Percentiles rank a stretch among this genome's conserved stretches.
phyloP scores from a whole-genome alignment of 2,888 invertebrate species.

The Cryptocephalus moraei region DNA sequence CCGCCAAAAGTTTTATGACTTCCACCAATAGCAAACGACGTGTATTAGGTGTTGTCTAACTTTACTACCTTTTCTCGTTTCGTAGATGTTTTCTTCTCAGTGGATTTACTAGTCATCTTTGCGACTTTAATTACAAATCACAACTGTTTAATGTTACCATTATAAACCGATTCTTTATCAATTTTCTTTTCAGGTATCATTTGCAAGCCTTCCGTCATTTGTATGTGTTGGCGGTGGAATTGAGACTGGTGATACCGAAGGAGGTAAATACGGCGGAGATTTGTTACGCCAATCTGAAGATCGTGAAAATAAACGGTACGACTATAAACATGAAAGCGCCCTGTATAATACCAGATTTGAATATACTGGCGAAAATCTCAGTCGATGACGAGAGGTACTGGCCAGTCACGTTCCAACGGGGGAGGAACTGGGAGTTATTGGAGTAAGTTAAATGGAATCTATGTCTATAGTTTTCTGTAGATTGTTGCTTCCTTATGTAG shows the following conservation, averaged over 20 bases:
- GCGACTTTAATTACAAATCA: too few relatives aligned
- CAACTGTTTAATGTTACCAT: too few relatives aligned
- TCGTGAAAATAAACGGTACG: conserved; percentile 40
- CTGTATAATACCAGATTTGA: conserved; percentile 74
- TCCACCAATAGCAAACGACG: too few relatives aligned
- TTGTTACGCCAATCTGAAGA: conserved; percentile 71
- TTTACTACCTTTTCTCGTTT: too few relatives aligned
- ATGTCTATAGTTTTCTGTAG: too few relatives aligned
- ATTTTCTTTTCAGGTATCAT: conserved; percentile 62
- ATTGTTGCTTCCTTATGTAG: too few relatives aligned
- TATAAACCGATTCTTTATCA: too few relatives aligned
- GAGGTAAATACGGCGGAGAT: conserved; percentile 72
- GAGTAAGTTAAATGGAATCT: conserved; percentile 49
- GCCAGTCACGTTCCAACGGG: conserved; percentile 74
- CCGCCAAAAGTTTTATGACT: too few relatives aligned
- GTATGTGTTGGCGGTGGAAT: conserved; percentile 89
- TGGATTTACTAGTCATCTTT: too few relatives aligned
- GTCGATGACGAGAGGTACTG: conserved; percentile 82
- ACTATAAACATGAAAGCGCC: conserved; percentile 57
- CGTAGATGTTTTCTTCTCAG: too few relatives aligned
- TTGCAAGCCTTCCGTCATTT: conserved; percentile 94
- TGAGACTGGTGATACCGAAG: conserved; percentile 75
- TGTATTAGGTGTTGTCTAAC: too few relatives aligned
- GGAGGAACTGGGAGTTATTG: conserved; percentile 75
- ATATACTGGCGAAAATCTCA: conserved; percentile 60